Percentiles rank a stretch among this genome's conserved stretches.
phyloP scores from a whole-genome alignment of 2,797 vertebrate genomes.

The Mycteria americana region DNA sequence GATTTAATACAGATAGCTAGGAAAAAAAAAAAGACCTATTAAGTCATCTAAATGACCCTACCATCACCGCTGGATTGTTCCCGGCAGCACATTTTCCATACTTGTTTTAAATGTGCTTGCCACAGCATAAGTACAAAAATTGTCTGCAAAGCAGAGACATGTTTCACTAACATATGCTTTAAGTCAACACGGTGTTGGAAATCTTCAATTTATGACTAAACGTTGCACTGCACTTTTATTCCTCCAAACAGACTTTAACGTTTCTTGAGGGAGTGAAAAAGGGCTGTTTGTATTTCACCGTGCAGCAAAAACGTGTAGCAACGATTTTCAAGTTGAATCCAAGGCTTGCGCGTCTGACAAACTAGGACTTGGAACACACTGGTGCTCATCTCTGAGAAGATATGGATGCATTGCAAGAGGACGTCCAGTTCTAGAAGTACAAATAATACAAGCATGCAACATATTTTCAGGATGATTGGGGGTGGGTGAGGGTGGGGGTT shows the following conservation, averaged over 20 bases:
- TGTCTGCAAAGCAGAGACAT: neutral
- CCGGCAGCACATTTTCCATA: conserved; percentile 5
- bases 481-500: too few relatives aligned
- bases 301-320: neutral
- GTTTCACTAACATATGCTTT: conserved; percentile 28
- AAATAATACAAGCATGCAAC: neutral
- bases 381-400: neutral
- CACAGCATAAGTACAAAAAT: neutral
- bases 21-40: neutral
- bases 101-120: neutral
- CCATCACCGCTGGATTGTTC: neutral
- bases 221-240: neutral
- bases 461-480: neutral
- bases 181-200: conserved; percentile 25
- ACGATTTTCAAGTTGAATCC: neutral
- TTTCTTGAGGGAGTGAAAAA: neutral
- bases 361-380: neutral
- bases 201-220: conserved; percentile 15
- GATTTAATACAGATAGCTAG: conserved; percentile 25
- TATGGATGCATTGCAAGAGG: neutral
- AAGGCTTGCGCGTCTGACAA: neutral
- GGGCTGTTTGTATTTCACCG: neutral
- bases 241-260: neutral
- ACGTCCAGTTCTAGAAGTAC: neutral
- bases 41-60: conserved; percentile 34